A percentile compares a stretch with the other conserved stretches of the same genome.
Evolutionary conservation across 2,888 invertebrate species (phyloP).

Genomic region (Agrotis ipsilon): DNA sequence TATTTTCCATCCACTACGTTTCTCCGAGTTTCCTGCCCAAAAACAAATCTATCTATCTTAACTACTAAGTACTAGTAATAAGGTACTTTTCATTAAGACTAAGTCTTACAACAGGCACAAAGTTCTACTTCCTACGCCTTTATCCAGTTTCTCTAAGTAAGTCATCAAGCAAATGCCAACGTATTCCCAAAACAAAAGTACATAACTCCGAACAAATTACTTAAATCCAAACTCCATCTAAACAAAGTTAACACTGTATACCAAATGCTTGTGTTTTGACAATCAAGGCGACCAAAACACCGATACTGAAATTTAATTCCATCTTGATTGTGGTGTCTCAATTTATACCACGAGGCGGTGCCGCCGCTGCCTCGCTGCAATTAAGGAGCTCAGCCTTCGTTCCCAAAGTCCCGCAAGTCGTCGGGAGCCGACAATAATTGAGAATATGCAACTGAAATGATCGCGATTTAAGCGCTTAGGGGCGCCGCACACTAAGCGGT

Average conservation of each 20-base stretch:
- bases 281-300: constrained; percentile 59
- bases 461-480: constrained; percentile 64
- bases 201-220: constrained; percentile 47
- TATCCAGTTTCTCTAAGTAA: background rate
- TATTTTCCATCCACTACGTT: too few relatives aligned
- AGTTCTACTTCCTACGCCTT: background rate
- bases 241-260: constrained; percentile 46
- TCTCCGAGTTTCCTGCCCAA: background rate
- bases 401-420: constrained; percentile 66
- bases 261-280: constrained; percentile 49
- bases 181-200: constrained; percentile 16
- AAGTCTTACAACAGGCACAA: background rate
- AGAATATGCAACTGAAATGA: constrained; percentile 69
- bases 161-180: constrained; percentile 19
- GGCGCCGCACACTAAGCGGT: constrained; percentile 35
- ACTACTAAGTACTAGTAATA: background rate
- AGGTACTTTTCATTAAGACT: too few relatives aligned
- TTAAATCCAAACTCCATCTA: constrained; percentile 37
- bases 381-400: constrained; percentile 62
- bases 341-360: constrained; percentile 63
- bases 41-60: too few relatives aligned
- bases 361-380: constrained; percentile 66
- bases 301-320: constrained; percentile 64
- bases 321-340: constrained; percentile 64
- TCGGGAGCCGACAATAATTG: constrained; percentile 66